Conservation (phyloP, 2,113 vertebrate genomes). For the Labeo catla region DNA sequence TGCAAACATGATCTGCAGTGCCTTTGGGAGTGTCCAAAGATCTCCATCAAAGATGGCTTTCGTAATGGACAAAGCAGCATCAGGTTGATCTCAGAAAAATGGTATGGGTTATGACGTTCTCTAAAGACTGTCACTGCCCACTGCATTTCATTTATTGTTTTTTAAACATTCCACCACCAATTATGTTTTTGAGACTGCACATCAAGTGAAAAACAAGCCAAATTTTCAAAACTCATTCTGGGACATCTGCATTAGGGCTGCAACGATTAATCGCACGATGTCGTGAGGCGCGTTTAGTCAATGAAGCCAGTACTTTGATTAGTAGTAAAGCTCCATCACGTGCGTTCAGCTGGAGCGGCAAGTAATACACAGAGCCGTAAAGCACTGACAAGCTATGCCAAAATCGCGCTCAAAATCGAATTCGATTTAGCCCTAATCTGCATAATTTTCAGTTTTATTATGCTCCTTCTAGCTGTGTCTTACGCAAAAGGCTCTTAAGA, state of each 20-base stretch:
- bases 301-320: too few species aligned
- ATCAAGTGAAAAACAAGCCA: not conserved
- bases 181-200: not conserved
- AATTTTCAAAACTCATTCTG: not conserved
- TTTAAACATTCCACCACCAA: not conserved
- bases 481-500: not conserved
- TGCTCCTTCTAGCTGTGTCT: not conserved
- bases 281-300: too few species aligned
- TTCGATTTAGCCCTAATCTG: too few species aligned
- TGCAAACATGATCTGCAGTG: slow-evolving; percentile 1
- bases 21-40: not conserved
- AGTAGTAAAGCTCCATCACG: too few species aligned
- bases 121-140: not conserved
- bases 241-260: too few species aligned
- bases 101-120: not conserved
- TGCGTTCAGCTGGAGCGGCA: too few species aligned
- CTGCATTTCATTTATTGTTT: not conserved
- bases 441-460: not conserved
- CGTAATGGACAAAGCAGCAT: not conserved
- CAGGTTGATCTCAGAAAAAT: slow-evolving; percentile 1
- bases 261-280: too few species aligned
- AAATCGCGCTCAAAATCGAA: too few species aligned
- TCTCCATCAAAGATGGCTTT: not conserved
- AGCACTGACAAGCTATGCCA: too few species aligned
- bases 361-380: too few species aligned